Base-by-base conservation (phyloP, 2,888 invertebrate species). In the Teleogryllus oceanicus region DNA sequence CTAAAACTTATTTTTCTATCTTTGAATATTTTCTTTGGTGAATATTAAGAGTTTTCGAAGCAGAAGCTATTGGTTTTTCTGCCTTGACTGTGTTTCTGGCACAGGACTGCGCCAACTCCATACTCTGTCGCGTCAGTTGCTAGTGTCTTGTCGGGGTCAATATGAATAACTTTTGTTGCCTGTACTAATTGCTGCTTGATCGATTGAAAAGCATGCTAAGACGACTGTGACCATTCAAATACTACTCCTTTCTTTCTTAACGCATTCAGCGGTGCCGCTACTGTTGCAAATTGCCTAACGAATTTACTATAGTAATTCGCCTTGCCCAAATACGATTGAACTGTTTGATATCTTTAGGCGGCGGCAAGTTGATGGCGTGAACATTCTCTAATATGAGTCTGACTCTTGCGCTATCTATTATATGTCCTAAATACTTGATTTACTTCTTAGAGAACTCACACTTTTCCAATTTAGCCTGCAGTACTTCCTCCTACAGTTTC, bases 1-100 rank as follows among this genome's bases (percentile, higher is more conserved):
- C 78, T 62, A 62, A 10, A 24, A 20, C 78, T 24, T 78, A 62
- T 5, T 78, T 78, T 50, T 78, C 21, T 62, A 62, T 12, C 51
- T 78, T 50, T 5, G 13, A 62, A 62, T 78, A 78, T 8, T 20
- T 62, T 20, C 16, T 20, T 50, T 50, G n/a, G 2, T 49, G 50
- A n/a, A 50, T 50, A 10, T 50, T 24, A 4, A 78, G 8, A 1
- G 78, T 50, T 2, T 50, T 78, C 11, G 11, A 50, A 50, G 5
- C 49, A 49, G 3, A 78, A 5, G 50, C 50, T 0, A 78, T 11
- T 10, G 51, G 50, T 50, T n/a, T 13, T 18, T 78, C 50, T 50
- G 2, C 21, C 11, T 51, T 78, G 10, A n/a, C 20, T 16, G 21
- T 76, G 5, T 20, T 13, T 76, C 18, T 62, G 62, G 13, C 2